Evolutionary conservation across 2,113 vertebrate species (phyloP), one percentile per base, ranked within the genome.

Genomic region (Argyrosomus japonicus): DNA sequence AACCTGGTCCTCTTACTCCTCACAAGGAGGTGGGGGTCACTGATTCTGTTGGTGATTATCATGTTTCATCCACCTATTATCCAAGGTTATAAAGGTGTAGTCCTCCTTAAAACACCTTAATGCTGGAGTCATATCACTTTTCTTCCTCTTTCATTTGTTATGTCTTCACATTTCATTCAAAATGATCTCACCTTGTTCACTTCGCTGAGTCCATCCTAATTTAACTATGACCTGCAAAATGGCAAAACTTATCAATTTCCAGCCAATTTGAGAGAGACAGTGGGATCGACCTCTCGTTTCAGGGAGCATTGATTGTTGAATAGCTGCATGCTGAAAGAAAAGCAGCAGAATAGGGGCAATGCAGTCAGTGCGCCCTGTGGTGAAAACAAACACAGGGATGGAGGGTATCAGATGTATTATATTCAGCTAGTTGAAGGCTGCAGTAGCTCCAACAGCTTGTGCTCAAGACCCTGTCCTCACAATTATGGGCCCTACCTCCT

Each of bases 281-380:
- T 48, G n/a, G 4, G 50, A 53, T 60, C 2, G 9, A 54, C n/a
- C 5, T 29, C n/a, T 56, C 4, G 0, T 45, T 53, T 71, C 15
- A 51, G 70, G 32, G 60, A 18, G 11, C 65, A 64, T 58, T 65
- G 45, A 72, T 51, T 72, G 29, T 58, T 68, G 27, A 19, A 1
- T 43, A 13, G 14, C 64, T 57, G 36, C 48, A 57, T 13, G 40
- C 27, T 65, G 12, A 57, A 50, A 71, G 72, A 76, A 50, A 23
- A 63, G 29, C 11, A 53, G 1, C 19, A 25, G 2, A 43, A 32
- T 29, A 29, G n/a, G 5, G 43, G 2, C 15, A 15, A 23, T 45
- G 63, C 72, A 43, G n/a, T n/a, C 64, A 40, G 11, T 29, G 4
- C 6, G 8, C 50, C 50, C 25, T 21, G 10, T 45, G 23, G 4